Conservation (phyloP, 2,797 vertebrate species). For the Myripristis murdjan region DNA sequence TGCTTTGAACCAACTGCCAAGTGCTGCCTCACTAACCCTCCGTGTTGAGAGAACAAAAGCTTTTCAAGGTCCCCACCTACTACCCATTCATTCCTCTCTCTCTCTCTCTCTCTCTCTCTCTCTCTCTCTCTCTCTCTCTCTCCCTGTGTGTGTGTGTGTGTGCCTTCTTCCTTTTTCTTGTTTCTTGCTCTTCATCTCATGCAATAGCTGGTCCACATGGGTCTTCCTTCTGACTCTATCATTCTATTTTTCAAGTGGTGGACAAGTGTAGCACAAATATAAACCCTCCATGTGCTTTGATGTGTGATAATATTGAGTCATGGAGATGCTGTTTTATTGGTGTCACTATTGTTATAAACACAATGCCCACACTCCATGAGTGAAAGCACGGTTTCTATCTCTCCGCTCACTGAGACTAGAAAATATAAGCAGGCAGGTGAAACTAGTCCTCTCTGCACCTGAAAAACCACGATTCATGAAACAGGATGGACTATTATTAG, state of each 20-base stretch:
- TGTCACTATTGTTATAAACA: not conserved
- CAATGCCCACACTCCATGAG: not conserved
- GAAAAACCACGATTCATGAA: constrained; percentile 57
- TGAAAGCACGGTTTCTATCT: not conserved
- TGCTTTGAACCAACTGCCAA: constrained; percentile 82
- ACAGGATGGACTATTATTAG: constrained; percentile 40
- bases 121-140: constrained; percentile 48
- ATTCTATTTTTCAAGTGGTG: constrained; percentile 55
- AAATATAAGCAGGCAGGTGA: constrained; percentile 52
- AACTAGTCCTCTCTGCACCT: constrained; percentile 30
- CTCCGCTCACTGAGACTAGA: constrained; percentile 41
- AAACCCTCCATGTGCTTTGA: constrained; percentile 50
- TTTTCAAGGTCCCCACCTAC: constrained; percentile 73
- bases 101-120: constrained; percentile 40
- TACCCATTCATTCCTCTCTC: constrained; percentile 41
- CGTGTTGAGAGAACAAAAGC: constrained; percentile 72
- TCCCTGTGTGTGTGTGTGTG: too few relatives aligned
- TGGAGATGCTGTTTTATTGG: constrained; percentile 40
- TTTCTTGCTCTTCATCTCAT: constrained; percentile 64
- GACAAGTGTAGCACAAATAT: constrained; percentile 48
- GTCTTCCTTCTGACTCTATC: constrained; percentile 47
- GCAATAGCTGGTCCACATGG: constrained; percentile 62
- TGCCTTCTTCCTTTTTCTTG: constrained; percentile 61
- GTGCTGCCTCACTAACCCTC: constrained; percentile 70
- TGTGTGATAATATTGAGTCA: constrained; percentile 51